These are phyloP conservation scores for Neosilurus mollespiculum DNA, from an alignment of 2,797 vertebrate species.

Conservation along the genomic window DNA sequence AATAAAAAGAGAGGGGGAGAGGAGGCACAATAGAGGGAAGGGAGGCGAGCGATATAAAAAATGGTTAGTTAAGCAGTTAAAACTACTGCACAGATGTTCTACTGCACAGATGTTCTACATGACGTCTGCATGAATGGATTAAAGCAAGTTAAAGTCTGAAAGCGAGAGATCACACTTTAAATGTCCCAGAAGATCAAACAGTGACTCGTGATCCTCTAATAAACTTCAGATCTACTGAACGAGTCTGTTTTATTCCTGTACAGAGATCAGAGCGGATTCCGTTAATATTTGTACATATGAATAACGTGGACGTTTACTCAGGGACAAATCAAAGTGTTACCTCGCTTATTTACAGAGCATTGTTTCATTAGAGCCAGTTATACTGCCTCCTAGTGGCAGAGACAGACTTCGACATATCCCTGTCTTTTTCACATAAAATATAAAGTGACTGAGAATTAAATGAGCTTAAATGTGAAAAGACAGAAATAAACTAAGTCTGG, in stretches of 20 bases:
- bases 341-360: slow-evolving; percentile 46
- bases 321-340: slow-evolving; percentile 67
- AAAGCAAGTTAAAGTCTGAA: slow-evolving; percentile 22
- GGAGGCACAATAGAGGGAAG: neutral
- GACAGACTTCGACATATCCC: slow-evolving; percentile 53
- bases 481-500: slow-evolving; percentile 58
- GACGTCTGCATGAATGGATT: slow-evolving; percentile 56
- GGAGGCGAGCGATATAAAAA: slow-evolving; percentile 62
- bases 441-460: slow-evolving; percentile 20
- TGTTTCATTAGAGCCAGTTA: slow-evolving; percentile 44
- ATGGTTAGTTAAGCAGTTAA: slow-evolving; percentile 86
- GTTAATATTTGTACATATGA: neutral
- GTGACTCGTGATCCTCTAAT: neutral
- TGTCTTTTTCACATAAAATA: slow-evolving; percentile 55
- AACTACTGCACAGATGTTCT: slow-evolving; percentile 64
- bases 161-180: slow-evolving; percentile 62
- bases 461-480: slow-evolving; percentile 46
- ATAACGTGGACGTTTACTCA: neutral
- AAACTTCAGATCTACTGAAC: neutral
- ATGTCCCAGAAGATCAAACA: slow-evolving; percentile 32
- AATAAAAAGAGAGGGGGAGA: slow-evolving; percentile 51
- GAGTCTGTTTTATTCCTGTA: too few species aligned
- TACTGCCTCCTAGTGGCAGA: slow-evolving; percentile 39
- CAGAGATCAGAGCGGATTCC: neutral
- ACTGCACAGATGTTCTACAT: slow-evolving; percentile 61